phyloP scores from a whole-genome alignment of 2,888 invertebrate genomes.

The Pantelozetes paolii region DNA sequence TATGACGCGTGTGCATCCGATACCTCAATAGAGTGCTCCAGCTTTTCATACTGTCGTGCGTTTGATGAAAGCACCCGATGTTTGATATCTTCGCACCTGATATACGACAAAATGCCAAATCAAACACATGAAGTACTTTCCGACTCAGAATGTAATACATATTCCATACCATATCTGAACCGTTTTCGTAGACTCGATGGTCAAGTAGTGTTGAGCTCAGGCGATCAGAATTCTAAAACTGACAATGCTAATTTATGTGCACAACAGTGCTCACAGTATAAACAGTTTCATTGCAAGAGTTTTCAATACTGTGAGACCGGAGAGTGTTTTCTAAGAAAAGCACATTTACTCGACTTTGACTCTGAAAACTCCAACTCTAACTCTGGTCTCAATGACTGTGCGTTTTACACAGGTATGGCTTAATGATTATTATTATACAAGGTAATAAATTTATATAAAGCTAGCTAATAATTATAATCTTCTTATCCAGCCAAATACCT shows the following conservation, averaged over 20 bases:
- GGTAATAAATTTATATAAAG: too few relatives aligned
- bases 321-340: background rate
- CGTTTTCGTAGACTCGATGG: background rate
- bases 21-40: background rate
- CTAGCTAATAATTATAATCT: background rate
- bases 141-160: background rate
- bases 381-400: background rate
- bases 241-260: background rate
- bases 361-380: background rate
- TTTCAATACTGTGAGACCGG: slow-evolving; percentile 4
- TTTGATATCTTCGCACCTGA: background rate
- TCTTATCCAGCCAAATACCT: background rate
- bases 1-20: background rate
- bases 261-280: background rate
- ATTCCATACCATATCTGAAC: background rate
- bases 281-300: background rate
- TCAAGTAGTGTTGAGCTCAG: background rate
- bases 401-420: background rate
- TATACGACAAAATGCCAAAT: background rate
- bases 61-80: background rate
- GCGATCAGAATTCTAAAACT: background rate
- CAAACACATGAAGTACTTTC: background rate
- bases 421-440: too few relatives aligned
- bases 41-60: background rate
- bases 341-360: background rate